Base-by-base conservation (phyloP, 2,888 invertebrate species). In the Anaspis maculata region DNA sequence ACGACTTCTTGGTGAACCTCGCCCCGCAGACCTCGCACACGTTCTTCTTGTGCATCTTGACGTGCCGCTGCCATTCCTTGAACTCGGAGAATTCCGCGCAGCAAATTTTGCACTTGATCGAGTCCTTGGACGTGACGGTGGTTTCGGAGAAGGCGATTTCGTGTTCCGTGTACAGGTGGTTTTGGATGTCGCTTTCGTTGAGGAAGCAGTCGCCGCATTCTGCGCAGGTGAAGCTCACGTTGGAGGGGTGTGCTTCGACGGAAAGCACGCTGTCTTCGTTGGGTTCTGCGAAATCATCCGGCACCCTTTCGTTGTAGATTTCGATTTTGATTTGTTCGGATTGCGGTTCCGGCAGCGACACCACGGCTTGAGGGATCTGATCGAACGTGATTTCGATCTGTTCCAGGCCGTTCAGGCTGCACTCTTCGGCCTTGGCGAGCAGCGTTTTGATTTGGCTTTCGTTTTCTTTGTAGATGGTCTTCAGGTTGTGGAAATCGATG, bases 21-120 rank as follows among this genome's bases (percentile, higher is more conserved):
- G 37, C 38, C 3, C 47, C 47, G 27, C 50, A 50, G 13, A 46
- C 34, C 30, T 48, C 47, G 30, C 50, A 50, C 11, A 45, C 34
- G 32, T 46, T 41, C 3, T 37, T 41, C 25, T 47, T 50, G 27
- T 48, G 46, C 1, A 32, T 33, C 11, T 44, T 39, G 11, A 36
- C 30, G 36, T 45, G 43, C n/a, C 41, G 24, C 23, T 35, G 30
- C 23, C 39, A 39, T 5, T 34, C 36, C 3, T 32, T 33, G 2
- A 15, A 15, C 7, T 39, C 28, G 5, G 26, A 10, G 11, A 44
- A 44, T 7, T 13, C 14, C 32, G 34, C 25, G 11, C 15, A n/a
- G 16, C 35, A 39, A 5, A 36, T 26, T 28, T 32, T 30, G 12
- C 39, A 32, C 9, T 15, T 36, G 11, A 15, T 28, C 3, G 3